Base-by-base conservation (phyloP, 2,797 vertebrate genomes). In the Thalassophryne amazonica region DNA sequence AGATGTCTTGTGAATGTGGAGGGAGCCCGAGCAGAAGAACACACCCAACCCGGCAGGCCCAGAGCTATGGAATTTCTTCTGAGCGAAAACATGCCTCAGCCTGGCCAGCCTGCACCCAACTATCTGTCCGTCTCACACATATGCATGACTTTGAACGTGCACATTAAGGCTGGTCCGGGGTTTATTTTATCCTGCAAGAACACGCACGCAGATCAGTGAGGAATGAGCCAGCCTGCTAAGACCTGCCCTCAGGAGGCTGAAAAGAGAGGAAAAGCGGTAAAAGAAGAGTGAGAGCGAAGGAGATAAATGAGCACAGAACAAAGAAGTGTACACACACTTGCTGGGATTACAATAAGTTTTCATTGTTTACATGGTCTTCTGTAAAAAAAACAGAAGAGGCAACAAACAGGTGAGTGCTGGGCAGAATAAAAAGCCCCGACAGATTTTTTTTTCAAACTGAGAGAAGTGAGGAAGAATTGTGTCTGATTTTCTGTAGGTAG, bases 141-240 rank as follows among this genome's bases (percentile, higher is more conserved):
- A 36, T 49, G 57, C 41, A 30, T 1, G 20, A 42, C 28, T 69
- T 54, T 62, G 47, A 63, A 80, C 76, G 43, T 49, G 39, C 63
- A 64, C 67, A 62, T 70, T 58, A 72, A 65, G 15, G 32, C 32
- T 63, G 52, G 31, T 54, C 61, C 15, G 33, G 36, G 69, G 54
- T 56, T 78, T 74, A 78, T 71, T 63, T 69, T 60, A 73, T 61
- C 72, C 28, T 56, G 67, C 29, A 8, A 0, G 48, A 69, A 72
- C 87, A 78, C 69, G 89, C 87, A 79, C 49, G 72, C 69, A 45
- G 38, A 43, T 41, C 8, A 18, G 66, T 74, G 57, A 82, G 88
- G 91, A 91, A 92, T 92, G 90, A 90, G 78, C 50, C 55, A 30
- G 78, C 90, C 63, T 90, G 91, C 80, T 73, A 50, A 64, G 69